phyloP scores from a whole-genome alignment of 2,888 invertebrate genomes.

The Allygus modestus region DNA sequence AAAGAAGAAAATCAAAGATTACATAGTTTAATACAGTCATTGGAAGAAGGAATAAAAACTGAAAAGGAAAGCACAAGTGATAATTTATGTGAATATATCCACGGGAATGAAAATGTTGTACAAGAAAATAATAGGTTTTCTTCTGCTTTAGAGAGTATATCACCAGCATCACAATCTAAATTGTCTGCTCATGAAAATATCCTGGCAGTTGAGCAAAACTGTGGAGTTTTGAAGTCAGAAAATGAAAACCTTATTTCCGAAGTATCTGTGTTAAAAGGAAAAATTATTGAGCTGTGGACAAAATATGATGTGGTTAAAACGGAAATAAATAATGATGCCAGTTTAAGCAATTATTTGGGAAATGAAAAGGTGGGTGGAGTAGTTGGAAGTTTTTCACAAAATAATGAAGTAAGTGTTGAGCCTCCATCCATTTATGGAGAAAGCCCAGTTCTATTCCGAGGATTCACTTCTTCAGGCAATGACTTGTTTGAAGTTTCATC shows the following conservation, averaged over 20 bases:
- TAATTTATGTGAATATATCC: constrained; percentile 73
- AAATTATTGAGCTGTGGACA: not conserved
- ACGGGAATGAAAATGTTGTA: constrained; percentile 75
- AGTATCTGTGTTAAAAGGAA: not conserved
- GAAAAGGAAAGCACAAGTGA: not conserved
- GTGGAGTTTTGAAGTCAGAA: constrained; percentile 66
- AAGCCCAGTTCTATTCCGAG: constrained; percentile 38
- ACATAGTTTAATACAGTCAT: constrained; percentile 56
- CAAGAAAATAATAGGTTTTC: constrained; percentile 71
- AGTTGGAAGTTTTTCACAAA: not conserved
- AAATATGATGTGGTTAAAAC: constrained; percentile 14
- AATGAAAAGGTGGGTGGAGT: not conserved
- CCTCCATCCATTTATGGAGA: not conserved
- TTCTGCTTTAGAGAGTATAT: not conserved
- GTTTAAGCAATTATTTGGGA: not conserved
- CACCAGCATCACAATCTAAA: not conserved
- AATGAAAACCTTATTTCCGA: not conserved
- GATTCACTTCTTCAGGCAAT: constrained; percentile 42
- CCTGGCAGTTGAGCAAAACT: constrained; percentile 26
- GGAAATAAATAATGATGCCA: constrained; percentile 4
- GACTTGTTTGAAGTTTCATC: constrained; percentile 17
- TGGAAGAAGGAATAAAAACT: constrained; percentile 73
- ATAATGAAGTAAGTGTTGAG: not conserved
- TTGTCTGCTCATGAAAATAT: constrained; percentile 68
- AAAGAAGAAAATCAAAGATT: constrained; percentile 63